Base-by-base conservation (phyloP, 2,888 invertebrate species). In the Microplitis deprimator region DNA sequence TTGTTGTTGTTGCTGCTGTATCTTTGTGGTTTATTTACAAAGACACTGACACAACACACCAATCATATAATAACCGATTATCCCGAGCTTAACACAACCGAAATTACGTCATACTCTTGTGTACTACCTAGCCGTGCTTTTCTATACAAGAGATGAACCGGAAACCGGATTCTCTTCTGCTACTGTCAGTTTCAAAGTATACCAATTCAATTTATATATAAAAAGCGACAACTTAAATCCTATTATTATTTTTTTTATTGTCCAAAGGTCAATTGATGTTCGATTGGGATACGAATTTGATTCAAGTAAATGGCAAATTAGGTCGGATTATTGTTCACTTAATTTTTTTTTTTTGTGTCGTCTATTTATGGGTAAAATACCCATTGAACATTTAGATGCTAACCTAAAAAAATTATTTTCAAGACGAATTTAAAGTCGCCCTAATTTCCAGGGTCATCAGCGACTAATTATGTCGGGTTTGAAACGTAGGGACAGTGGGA, bases 311-410 rank as follows among this genome's bases (percentile, higher is more conserved):
- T 50, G 6, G 13, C 50, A 8, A 50, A 77, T 41, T 72, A 73
- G 77, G 73, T 73, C 73, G 64, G 73, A 68, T 73, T 68, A 68
- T 77, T 77, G 77, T 77, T 68, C 77, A 73, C 72, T 77, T 72
- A 41, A 71, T 72, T 71, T 71, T 76, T 76, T 67, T 61, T 68
- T 60, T 50, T 50, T 50, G 13, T 13, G 50, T 50, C 50, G 4
- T 8, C 50, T 50, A 50, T 50, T 50, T 20, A 20, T 20, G 20
- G 20, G 20, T 29, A 4, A 29, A 29, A 29, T 29, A 3, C 3
- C 0, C 29, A 29, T 29, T 29, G 29, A 4, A 29, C 29, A 29
- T 29, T 20, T 20, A 1, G 29, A 29, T 29, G 29, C 29, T 29
- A 3, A 29, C 29, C 20, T 20, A 20, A 20, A 20, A 20, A 20